Evolutionary conservation across 2,113 vertebrate genomes (phyloP).

Genomic region (Condylura cristata): DNA sequence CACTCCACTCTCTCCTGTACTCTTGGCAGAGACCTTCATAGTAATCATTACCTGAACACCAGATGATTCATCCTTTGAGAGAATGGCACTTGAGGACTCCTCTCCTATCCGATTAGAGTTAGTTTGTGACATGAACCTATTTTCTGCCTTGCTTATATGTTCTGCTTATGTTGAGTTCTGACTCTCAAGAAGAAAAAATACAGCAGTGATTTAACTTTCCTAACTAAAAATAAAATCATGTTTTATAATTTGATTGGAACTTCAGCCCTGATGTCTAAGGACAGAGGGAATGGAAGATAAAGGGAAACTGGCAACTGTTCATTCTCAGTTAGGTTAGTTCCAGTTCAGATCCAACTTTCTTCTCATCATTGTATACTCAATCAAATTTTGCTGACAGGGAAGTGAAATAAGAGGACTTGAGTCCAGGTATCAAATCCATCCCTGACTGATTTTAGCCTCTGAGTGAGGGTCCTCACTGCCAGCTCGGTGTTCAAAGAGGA

Average conservation of each 20-base stretch:
- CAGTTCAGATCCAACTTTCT: background rate
- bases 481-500: background rate
- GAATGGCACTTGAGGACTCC: background rate
- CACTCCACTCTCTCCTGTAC: background rate
- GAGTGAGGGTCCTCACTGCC: background rate
- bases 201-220: background rate
- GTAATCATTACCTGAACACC: background rate
- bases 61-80: background rate
- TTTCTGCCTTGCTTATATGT: background rate
- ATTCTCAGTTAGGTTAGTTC: background rate
- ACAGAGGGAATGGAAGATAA: background rate
- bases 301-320: background rate
- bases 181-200: background rate
- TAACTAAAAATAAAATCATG: background rate
- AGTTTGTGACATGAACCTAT: background rate
- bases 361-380: background rate
- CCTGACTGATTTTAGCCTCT: background rate
- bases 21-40: background rate
- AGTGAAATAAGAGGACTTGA: background rate
- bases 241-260: conserved; percentile 20
- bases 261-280: background rate
- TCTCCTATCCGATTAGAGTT: background rate
- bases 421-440: background rate
- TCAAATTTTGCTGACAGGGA: background rate
- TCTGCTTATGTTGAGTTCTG: background rate